phyloP scores from a whole-genome alignment of 2,888 invertebrate species.

The Drosophila histrio region DNA sequence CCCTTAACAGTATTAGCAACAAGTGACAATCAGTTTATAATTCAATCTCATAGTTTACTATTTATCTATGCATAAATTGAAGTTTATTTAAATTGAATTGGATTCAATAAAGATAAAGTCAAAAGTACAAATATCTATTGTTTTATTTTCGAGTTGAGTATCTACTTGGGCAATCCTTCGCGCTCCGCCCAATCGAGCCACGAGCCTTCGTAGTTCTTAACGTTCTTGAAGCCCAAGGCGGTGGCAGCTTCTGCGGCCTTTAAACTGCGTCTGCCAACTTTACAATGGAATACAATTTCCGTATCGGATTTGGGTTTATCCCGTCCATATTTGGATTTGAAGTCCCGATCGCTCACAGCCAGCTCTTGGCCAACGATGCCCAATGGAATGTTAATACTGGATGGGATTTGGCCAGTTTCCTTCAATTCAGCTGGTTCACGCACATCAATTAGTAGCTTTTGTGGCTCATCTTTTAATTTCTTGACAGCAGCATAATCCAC shows the following conservation, averaged over 20 bases:
- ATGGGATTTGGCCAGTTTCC: constrained; percentile 89
- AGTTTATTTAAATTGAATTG: constrained; percentile 6
- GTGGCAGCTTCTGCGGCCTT: constrained; percentile 86
- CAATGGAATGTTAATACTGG: constrained; percentile 91
- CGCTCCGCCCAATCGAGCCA: constrained; percentile 83
- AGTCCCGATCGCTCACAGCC: constrained; percentile 83
- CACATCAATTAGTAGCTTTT: constrained; percentile 89
- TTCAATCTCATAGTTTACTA: constrained; percentile 15
- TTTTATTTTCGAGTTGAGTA: constrained; percentile 1
- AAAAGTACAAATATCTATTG: neutral
- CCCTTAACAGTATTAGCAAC: constrained; percentile 9
- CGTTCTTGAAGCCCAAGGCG: constrained; percentile 74
- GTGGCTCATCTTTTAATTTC: constrained; percentile 84
- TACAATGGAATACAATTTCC: constrained; percentile 88
- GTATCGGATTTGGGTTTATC: constrained; percentile 86
- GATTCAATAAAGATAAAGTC: constrained; percentile 13
- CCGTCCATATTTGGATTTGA: constrained; percentile 86
- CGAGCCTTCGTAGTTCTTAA: constrained; percentile 81
- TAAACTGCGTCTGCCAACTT: constrained; percentile 87
- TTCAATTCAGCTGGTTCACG: constrained; percentile 89
- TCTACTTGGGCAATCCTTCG: constrained; percentile 75
- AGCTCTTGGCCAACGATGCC: constrained; percentile 73
- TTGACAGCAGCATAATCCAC: constrained; percentile 81
- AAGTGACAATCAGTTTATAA: neutral
- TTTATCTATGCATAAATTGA: neutral